Base-by-base conservation (phyloP, 2,113 vertebrate genomes). In the Scortum barcoo region DNA sequence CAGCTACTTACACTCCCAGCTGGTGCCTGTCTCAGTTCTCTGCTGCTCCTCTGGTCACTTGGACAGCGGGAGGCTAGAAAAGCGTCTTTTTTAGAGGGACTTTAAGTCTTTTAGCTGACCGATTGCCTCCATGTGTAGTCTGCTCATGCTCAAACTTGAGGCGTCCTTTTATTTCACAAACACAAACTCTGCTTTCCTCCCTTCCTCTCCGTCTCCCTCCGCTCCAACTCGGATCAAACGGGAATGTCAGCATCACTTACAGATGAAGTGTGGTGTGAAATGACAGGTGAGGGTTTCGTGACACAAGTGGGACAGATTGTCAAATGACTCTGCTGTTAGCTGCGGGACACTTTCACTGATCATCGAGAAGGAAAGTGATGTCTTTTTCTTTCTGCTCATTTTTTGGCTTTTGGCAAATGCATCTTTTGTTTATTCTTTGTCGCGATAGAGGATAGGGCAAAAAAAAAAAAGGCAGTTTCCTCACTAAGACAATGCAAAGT, bases 271-370 rank as follows among this genome's bases (percentile, higher is more conserved):
- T 57, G 50, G 72, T 74, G 60, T 73, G 85, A 72, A 84, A 70
- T 84, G 88, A 87, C 89, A 87, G 86, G 81, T 87, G 87, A 78
- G 76, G 58, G 68, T 82, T 91, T 62, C 0, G 33, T 68, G 71
- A 85, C 81, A 76, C 68, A 86, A 86, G 79, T 84, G 76, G 81
- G 86, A 67, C 84, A 85, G 79, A 75, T 80, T 82, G 86, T 85
- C 57, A 76, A 33, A n/a, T 65, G 67, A 80, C 46, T 72, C 66
- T 28, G 2, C 36, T 74, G 79, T 80, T 80, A 74, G 74, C 75
- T 82, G 51, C 38, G 36, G 80, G 85, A 76, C 76, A 44, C 30
- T 76, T 44, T 63, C 16, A 76, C 30, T 60, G 48, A 83, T 58
- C 46, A 57, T 3, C 4, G 24, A 16, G 33, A 26, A 76, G 53